Evolutionary conservation across 2,888 invertebrate genomes (phyloP), one percentile per base, ranked within the genome.

Genomic region (Exocentrus adspersus): DNA sequence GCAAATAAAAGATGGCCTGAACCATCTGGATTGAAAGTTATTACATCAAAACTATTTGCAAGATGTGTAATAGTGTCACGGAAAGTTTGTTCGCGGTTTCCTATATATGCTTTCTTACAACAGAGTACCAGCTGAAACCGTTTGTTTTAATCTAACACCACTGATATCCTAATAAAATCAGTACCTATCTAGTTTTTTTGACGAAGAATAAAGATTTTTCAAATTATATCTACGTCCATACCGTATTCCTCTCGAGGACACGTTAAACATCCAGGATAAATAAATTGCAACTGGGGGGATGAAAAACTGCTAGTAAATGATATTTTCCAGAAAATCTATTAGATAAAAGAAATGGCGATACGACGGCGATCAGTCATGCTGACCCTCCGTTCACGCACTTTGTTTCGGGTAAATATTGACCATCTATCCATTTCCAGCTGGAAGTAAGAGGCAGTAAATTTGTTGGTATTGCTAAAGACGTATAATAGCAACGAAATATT

Each of bases 21-120:
- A 32, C 61, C 61, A 61, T 43, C 61, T 61, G 61, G 61, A 61
- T 54, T 61, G 53, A 61, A 61, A 61, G 54, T 61, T 61, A 61
- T 61, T 61, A 54, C 61, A 41, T 41, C 61, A 37, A 30, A n/a
- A 54, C 46, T 54, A 54, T 30, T 48, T 46, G 54, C 37, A 54
- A 54, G 54, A 61, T 52, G 53, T 48, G 61, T 48, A 48, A 61
- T 61, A 46, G 45, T 51, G 30, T 51, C 51, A 46, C 17, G 60
- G 32, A 53, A 60, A 60, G 51, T 52, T 60, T 52, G 21, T 45
- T 37, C 41, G 48, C 42, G 50, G 58, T 58, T 58, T 48, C 9
- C 28, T 32, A 17, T n/a, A 17, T 19, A 58, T 21, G 37, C 48
- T 58, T 58, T 24, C 20, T 50, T 58, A 42, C 28, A 24, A 37